A percentile compares a stretch with the other conserved stretches of the same genome.
phyloP scores from a whole-genome alignment of 2,113 vertebrate genomes.

The Mormyrus iriodes region DNA sequence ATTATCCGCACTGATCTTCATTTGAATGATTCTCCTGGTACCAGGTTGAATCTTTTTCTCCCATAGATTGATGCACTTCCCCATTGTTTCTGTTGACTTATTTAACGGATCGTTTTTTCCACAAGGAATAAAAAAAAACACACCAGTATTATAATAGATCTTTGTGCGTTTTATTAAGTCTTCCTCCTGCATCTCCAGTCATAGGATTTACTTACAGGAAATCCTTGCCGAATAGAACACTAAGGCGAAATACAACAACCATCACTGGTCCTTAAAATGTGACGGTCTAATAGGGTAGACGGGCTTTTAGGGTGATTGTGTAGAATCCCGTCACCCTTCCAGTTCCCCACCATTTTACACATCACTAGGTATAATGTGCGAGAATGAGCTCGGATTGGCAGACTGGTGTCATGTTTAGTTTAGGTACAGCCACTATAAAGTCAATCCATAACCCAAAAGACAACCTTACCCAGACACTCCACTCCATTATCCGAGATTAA shows the following conservation, averaged over 20 bases:
- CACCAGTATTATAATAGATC: background rate
- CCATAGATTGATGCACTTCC: background rate
- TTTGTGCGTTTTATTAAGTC: background rate
- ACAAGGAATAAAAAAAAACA: background rate
- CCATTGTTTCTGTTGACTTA: background rate
- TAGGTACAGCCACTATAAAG: constrained; percentile 24
- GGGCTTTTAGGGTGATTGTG: background rate
- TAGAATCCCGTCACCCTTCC: background rate
- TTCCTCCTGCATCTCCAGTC: background rate
- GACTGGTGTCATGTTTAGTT: constrained; percentile 21
- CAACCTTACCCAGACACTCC: constrained; percentile 1
- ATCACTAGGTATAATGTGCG: background rate
- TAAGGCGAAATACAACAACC: background rate
- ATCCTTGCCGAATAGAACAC: background rate
- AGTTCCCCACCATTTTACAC: background rate
- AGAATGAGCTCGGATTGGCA: background rate
- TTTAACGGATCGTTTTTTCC: background rate
- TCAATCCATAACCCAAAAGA: constrained; percentile 24
- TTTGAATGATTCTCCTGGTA: background rate
- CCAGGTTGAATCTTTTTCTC: background rate
- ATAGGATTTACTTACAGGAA: background rate
- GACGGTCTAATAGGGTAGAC: background rate
- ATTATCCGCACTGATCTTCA: background rate
- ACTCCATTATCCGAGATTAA: constrained; percentile 14
- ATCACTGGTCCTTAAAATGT: constrained; percentile 6